These are phyloP conservation scores for Sarcophaga bullata DNA, from an alignment of 1,140 invertebrate species.

Conservation along the genomic window DNA sequence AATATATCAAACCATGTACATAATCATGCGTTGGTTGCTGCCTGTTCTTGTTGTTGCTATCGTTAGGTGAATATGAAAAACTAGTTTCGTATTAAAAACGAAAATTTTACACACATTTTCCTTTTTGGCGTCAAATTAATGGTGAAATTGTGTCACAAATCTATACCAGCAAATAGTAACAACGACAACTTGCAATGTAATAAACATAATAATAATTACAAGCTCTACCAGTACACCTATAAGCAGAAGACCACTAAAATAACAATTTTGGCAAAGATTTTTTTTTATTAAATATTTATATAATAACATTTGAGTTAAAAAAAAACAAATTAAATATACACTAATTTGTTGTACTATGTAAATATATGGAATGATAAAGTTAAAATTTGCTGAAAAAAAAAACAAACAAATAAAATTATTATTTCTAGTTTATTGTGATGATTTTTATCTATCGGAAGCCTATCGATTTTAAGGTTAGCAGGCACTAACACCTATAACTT, in stretches of 20 bases:
- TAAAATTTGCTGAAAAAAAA: no score
- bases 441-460: no score
- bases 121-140: conserved; percentile 5
- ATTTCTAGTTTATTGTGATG: no score
- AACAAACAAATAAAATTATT: no score
- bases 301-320: no score
- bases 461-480: no score
- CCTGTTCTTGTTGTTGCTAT: neutral
- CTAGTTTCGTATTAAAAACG: neutral
- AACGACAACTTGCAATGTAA: neutral
- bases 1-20: neutral
- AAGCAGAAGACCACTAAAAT: neutral
- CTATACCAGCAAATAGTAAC: neutral
- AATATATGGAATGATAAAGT: no score
- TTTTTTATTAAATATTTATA: no score
- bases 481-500: no score
- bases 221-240: neutral
- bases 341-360: no score
- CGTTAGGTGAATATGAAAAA: neutral
- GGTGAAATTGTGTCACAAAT: conserved; percentile 9
- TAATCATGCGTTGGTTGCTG: neutral
- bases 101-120: neutral
- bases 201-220: neutral
- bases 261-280: neutral
- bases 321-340: no score